Conservation (phyloP, 2,797 vertebrate genomes). For the Bovichtus variegatus region DNA sequence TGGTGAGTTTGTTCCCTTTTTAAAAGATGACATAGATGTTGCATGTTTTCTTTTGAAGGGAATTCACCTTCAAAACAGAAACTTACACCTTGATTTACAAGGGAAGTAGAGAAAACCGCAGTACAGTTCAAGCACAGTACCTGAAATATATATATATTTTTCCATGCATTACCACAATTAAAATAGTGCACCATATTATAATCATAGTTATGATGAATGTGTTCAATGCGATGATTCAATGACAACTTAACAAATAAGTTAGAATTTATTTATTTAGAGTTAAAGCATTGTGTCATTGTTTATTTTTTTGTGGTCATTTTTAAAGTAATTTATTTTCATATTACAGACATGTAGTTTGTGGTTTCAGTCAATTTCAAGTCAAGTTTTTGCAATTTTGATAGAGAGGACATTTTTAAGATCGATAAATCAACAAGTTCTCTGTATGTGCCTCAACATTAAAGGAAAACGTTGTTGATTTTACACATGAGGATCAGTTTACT, state of each 20-base stretch:
- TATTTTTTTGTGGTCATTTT: background rate
- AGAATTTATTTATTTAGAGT: no score
- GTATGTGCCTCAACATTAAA: background rate
- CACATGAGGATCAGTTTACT: no score
- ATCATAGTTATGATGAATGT: background rate
- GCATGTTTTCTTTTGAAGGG: constrained; percentile 21
- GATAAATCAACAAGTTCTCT: background rate
- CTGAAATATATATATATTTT: background rate
- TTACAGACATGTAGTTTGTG: background rate
- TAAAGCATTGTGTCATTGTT: background rate
- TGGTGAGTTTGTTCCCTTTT: background rate
- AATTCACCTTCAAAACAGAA: constrained; percentile 34
- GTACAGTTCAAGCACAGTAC: background rate
- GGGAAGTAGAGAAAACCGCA: constrained; percentile 19
- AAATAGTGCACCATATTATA: background rate
- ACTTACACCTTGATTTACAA: background rate
- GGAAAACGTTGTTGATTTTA: no score
- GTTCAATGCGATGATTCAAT: background rate
- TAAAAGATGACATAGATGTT: background rate
- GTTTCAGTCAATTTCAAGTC: background rate
- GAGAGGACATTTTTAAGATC: background rate
- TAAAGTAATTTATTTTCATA: background rate
- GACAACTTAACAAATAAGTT: no score
- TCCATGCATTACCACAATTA: background rate
- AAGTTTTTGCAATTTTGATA: background rate